phyloP scores from a whole-genome alignment of 2,888 invertebrate species.

The Kuschelorhynchus macadamiae region DNA sequence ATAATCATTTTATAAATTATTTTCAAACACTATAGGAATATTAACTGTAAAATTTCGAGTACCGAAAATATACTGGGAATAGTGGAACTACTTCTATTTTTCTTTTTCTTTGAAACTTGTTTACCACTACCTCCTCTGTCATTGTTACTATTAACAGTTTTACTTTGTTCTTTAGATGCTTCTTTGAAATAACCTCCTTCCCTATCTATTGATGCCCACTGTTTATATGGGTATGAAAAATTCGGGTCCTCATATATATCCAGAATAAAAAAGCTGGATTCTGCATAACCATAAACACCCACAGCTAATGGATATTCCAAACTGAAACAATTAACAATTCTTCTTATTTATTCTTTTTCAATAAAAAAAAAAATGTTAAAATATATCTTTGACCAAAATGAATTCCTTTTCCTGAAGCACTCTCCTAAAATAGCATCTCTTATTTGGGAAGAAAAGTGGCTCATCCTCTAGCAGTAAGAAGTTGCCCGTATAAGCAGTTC shows the following conservation, averaged over 20 bases:
- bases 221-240: constrained; percentile 22
- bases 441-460: too few species aligned
- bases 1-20: too few species aligned
- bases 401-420: too few species aligned
- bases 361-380: too few species aligned
- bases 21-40: constrained; percentile 37
- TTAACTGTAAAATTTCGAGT: constrained; percentile 44
- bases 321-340: constrained; percentile 46
- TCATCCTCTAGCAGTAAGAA: too few species aligned
- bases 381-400: too few species aligned
- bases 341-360: too few species aligned
- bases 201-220: constrained; percentile 17
- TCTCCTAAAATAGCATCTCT: too few species aligned
- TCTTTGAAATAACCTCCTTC: constrained; percentile 2
- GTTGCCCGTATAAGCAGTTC: too few species aligned
- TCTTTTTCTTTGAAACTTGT: constrained; percentile 19
- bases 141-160: constrained; percentile 4
- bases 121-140: constrained; percentile 19
- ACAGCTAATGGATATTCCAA: constrained; percentile 50
- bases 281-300: constrained; percentile 48
- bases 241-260: constrained; percentile 33
- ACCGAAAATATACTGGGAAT: constrained; percentile 33
- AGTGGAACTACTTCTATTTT: constrained; percentile 16
- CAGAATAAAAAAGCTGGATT: constrained; percentile 30
- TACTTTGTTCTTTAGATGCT: not conserved